Evolutionary conservation across 2,113 vertebrate species (phyloP), one percentile per base, ranked within the genome.

Genomic region (Stigmatopora nigra): DNA sequence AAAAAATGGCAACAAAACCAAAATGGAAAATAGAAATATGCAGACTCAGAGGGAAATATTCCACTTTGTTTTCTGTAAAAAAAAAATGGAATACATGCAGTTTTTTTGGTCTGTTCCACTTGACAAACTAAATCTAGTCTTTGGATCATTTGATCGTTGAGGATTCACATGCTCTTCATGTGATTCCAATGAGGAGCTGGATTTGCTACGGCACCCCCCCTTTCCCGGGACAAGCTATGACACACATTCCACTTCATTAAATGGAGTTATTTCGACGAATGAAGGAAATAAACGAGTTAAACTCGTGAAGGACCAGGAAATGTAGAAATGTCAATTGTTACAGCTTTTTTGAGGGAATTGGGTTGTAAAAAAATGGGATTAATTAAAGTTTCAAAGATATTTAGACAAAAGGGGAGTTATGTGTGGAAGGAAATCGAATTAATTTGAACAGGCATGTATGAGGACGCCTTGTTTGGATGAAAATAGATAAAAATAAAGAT

Each of bases 131-230:
- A 61, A 74, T 82, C 70, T 76, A 56, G 64, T 76, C 76, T 56
- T 74, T 68, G 76, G 70, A 80, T 89, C 84, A 85, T 77, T 85
- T 78, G 83, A 86, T 88, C 68, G 61, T 47, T 0, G 69, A 74
- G 77, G 77, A 84, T 56, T 67, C 84, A 82, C 84, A 82, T 84
- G 86, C 72, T 87, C 76, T 83, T 85, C 87, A 88, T 88, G 84
- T 89, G 87, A 88, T 80, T 88, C 84, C 76, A 86, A 79, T 87
- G 77, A 78, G 68, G 76, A 68, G 77, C 83, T 69, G 67, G n/a
- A 64, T 77, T 78, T 20, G 71, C 71, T 75, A 61, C n/a, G 3
- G n/a, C n/a, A n/a, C 8, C 63, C 53, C 63, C 60, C 70, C 67
- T 46, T n/a, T n/a, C n/a, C n/a, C n/a, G n/a, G n/a, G 11, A 65